A percentile compares a stretch with the other conserved stretches of the same genome.
These are phyloP conservation scores for Diplazon laetatorius DNA, from an alignment of 2,888 invertebrate genomes.

Conservation along the genomic window DNA sequence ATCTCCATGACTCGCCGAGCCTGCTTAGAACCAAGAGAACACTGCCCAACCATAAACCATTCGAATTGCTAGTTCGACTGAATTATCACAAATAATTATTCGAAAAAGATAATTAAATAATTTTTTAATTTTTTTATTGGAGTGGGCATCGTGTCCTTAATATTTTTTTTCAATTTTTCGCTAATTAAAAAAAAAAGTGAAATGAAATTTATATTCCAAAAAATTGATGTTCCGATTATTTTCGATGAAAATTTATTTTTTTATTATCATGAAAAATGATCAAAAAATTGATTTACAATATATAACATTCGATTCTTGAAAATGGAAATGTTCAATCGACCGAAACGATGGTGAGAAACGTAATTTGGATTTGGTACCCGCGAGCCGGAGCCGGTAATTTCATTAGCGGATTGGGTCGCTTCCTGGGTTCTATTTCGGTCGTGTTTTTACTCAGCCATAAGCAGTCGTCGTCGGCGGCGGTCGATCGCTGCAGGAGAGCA, in stretches of 20 bases:
- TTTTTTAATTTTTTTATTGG: too few species aligned
- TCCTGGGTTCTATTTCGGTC: constrained; percentile 56
- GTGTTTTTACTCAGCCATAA: constrained; percentile 29
- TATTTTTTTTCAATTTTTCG: background rate
- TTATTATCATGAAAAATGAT: too few species aligned
- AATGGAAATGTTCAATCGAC: background rate
- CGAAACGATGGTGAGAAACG: background rate
- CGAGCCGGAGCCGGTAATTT: constrained; percentile 43
- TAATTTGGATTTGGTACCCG: constrained; percentile 14
- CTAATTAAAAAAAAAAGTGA: too few species aligned
- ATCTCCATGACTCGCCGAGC: background rate
- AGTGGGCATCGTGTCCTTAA: too few species aligned
- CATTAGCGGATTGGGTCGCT: constrained; percentile 49
- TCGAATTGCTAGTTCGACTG: too few species aligned
- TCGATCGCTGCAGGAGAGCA: constrained; percentile 26
- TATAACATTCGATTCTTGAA: too few species aligned
- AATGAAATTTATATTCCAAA: too few species aligned
- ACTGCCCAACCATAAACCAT: background rate
- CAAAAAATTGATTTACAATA: too few species aligned
- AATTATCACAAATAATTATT: too few species aligned
- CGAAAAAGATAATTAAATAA: too few species aligned
- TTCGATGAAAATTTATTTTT: too few species aligned
- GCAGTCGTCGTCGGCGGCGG: constrained; percentile 16
- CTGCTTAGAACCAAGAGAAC: background rate
- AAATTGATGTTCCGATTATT: too few species aligned